These are phyloP conservation scores for Scaptomyza caliginosa DNA, from an alignment of 2,888 invertebrate species.

Conservation along the genomic window DNA sequence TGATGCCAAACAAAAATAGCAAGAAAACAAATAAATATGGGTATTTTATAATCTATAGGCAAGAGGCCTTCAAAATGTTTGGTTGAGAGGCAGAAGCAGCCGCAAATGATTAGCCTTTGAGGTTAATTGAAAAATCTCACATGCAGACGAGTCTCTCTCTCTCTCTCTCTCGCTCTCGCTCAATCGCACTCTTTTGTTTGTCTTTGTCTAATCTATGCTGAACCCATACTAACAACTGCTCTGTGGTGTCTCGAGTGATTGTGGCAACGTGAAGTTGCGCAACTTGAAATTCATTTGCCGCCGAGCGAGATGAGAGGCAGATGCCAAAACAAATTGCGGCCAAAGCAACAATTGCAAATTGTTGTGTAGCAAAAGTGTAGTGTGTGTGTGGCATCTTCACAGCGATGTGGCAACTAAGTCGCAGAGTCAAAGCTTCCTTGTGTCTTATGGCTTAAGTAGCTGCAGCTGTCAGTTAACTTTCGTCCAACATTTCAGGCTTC, in stretches of 20 bases:
- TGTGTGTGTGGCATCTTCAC: slow-evolving; percentile 39
- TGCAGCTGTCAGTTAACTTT: slow-evolving; percentile 43
- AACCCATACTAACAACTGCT: slow-evolving; percentile 3
- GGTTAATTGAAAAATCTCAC: slow-evolving; percentile 71
- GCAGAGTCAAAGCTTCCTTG: slow-evolving; percentile 45
- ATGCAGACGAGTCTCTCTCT: slow-evolving; percentile 22
- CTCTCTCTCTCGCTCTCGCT: background rate
- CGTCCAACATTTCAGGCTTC: slow-evolving; percentile 36
- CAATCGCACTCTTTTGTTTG: too few relatives aligned
- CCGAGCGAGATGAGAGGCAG: slow-evolving; percentile 11
- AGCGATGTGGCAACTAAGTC: slow-evolving; percentile 35
- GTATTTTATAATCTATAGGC: slow-evolving; percentile 30
- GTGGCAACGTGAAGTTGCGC: slow-evolving; percentile 62
- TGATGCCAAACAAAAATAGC: slow-evolving; percentile 20
- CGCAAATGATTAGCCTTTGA: slow-evolving; percentile 55
- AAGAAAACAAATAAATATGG: slow-evolving; percentile 32
- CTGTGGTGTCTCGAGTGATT: slow-evolving; percentile 28
- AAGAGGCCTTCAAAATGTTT: slow-evolving; percentile 15
- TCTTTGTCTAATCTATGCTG: slow-evolving; percentile 8
- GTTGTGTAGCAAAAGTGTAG: slow-evolving; percentile 58
- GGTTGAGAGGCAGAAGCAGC: slow-evolving; percentile 16
- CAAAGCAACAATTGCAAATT: slow-evolving; percentile 77
- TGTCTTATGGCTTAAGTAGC: slow-evolving; percentile 31
- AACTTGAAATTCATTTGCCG: slow-evolving; percentile 47
- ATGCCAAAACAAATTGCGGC: slow-evolving; percentile 49